phyloP scores from a whole-genome alignment of 2,888 invertebrate species.

The Troides aeacus region DNA sequence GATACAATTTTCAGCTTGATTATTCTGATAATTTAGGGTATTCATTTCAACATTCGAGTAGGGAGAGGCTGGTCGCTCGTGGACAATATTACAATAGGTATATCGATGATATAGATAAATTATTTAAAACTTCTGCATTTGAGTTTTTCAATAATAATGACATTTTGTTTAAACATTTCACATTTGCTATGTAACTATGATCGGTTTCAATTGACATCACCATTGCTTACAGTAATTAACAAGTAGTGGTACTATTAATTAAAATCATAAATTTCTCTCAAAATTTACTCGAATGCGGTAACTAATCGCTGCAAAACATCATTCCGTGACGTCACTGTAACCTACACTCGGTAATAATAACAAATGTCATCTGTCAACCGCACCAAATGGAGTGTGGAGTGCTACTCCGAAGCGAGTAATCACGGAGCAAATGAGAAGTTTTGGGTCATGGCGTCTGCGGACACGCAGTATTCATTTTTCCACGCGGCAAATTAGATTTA shows the following conservation, averaged over 20 bases:
- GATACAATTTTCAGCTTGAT: not conserved
- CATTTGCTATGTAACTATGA: too few relatives aligned
- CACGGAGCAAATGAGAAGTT: slow-evolving; percentile 73
- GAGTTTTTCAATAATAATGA: too few relatives aligned
- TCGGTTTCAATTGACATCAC: too few relatives aligned
- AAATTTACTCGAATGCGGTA: not conserved
- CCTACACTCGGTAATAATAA: slow-evolving; percentile 61
- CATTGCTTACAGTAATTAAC: too few relatives aligned
- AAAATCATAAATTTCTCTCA: not conserved
- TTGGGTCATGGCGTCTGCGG: slow-evolving; percentile 54
- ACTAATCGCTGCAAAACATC: slow-evolving; percentile 17
- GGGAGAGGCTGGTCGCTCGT: too few relatives aligned
- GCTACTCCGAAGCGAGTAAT: slow-evolving; percentile 59
- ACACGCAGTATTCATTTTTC: slow-evolving; percentile 35
- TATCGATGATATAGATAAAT: too few relatives aligned
- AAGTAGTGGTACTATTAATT: too few relatives aligned
- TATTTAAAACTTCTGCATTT: too few relatives aligned
- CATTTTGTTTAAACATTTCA: too few relatives aligned
- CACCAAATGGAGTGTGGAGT: slow-evolving; percentile 37
- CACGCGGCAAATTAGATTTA: slow-evolving; percentile 31
- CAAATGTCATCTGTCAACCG: slow-evolving; percentile 62
- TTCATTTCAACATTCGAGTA: too few relatives aligned
- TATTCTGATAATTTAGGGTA: too few relatives aligned
- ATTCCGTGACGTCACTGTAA: slow-evolving; percentile 47
- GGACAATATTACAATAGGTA: too few relatives aligned